phyloP scores from a whole-genome alignment of 2,113 vertebrate species.

The Shinisaurus crocodilurus region DNA sequence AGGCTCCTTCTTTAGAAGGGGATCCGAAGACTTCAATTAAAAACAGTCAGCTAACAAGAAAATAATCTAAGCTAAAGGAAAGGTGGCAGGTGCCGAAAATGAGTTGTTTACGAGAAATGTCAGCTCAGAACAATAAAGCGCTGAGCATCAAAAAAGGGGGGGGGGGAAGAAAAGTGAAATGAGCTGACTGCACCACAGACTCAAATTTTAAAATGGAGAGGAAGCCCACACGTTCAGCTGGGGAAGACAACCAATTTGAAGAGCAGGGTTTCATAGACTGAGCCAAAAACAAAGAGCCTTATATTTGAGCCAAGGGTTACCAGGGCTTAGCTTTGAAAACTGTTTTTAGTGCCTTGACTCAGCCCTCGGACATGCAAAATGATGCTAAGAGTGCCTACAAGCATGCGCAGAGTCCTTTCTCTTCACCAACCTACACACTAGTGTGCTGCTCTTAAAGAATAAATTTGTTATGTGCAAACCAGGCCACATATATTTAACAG shows the following conservation, averaged over 20 bases:
- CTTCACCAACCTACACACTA: not conserved
- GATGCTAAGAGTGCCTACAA: not conserved
- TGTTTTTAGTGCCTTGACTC: not conserved
- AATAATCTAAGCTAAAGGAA: slow-evolving; percentile 74
- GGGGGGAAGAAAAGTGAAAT: slow-evolving; percentile 56
- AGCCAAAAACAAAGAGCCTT: not conserved
- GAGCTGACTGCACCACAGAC: slow-evolving; percentile 34
- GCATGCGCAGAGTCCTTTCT: not conserved
- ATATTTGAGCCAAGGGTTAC: not conserved
- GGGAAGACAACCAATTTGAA: slow-evolving; percentile 48
- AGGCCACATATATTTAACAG: not conserved
- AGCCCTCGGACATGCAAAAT: not conserved
- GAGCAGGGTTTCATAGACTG: not conserved
- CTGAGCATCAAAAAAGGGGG: slow-evolving; percentile 60
- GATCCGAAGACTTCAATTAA: slow-evolving; percentile 83
- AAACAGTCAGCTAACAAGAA: slow-evolving; percentile 80
- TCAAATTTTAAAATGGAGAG: slow-evolving; percentile 53
- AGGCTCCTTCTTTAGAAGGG: slow-evolving; percentile 69
- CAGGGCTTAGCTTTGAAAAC: not conserved
- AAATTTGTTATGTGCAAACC: not conserved
- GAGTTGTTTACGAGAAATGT: slow-evolving; percentile 76
- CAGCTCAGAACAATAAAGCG: slow-evolving; percentile 67
- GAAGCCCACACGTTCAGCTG: slow-evolving; percentile 35
- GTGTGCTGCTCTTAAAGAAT: no score
- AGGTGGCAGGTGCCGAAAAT: slow-evolving; percentile 80